These are phyloP conservation scores for Leptinotarsa tumamoca DNA, from an alignment of 2,888 invertebrate genomes.

Conservation along the genomic window DNA sequence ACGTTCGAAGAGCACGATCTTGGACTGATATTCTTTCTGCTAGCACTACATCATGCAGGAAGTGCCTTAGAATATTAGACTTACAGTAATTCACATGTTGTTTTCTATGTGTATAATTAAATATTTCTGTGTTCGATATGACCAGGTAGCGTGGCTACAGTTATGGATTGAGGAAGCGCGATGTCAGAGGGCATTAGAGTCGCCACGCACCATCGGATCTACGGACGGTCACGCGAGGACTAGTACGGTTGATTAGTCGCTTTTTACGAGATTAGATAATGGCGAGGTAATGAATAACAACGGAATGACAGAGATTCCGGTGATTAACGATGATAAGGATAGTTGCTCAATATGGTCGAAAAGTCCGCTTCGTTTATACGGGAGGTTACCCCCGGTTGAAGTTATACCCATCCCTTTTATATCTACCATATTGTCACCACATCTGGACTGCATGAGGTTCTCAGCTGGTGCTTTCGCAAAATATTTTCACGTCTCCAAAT, in stretches of 20 bases:
- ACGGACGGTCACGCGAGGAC: slow-evolving; percentile 48
- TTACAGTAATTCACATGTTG: slow-evolving; percentile 58
- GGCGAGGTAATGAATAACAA: slow-evolving; percentile 15
- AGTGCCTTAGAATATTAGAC: slow-evolving; percentile 50
- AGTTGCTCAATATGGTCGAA: background rate
- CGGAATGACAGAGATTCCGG: slow-evolving; percentile 17
- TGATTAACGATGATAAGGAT: slow-evolving; percentile 1
- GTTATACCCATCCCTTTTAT: background rate
- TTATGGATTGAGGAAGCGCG: slow-evolving; percentile 60
- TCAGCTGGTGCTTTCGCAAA: too few relatives aligned
- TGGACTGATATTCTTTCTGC: slow-evolving; percentile 25
- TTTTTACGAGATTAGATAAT: slow-evolving; percentile 18
- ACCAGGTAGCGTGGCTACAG: slow-evolving; percentile 63
- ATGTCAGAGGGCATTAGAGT: slow-evolving; percentile 64
- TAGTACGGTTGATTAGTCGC: slow-evolving; percentile 14
- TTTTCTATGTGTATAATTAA: slow-evolving; percentile 56
- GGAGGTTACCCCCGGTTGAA: slow-evolving; percentile 1
- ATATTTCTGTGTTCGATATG: slow-evolving; percentile 58
- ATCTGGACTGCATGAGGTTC: too few relatives aligned
- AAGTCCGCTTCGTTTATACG: background rate
- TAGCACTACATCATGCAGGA: slow-evolving; percentile 39
- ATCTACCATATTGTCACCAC: background rate
- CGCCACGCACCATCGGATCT: slow-evolving; percentile 61
- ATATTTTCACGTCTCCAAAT: too few relatives aligned
- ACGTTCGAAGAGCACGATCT: slow-evolving; percentile 25